Evolutionary conservation across 2,888 invertebrate genomes (phyloP), one percentile per base, ranked within the genome.

Genomic region (Rhorus exstirpatorius): DNA sequence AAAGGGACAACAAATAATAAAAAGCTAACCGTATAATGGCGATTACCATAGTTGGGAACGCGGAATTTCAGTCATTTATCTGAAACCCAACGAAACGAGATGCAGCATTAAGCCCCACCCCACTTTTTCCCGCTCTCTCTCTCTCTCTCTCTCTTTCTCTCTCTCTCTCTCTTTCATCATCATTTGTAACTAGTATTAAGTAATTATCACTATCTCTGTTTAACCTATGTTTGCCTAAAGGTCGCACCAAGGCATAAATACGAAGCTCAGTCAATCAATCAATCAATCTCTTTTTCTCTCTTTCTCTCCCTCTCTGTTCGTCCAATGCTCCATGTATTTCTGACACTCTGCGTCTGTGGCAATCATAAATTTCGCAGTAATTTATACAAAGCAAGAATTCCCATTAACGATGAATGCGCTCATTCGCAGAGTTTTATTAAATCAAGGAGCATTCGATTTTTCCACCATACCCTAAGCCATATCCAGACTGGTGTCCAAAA

Each of bases 301-400:
- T 51, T 41, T 67, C 51, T 53, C 41, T 26, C 49, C 74, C 58
- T 71, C 46, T 31, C 58, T 46, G 38, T 55, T 55, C 49, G 63
- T 75, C 19, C 65, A 68, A 53, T 49, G 63, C 63, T 63, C 41
- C 65, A 35, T 19, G 51, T 55, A 19, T 14, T 58, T 31, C 70
- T 71, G 78, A 63, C 75, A 46, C 53, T 49, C 8, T 49, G 17
- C 44, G 53, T 71, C 63, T 49, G 44, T 67, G 79, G 85, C 78
- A 83, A 87, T 87, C 86, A 89, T 89, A 89, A 90, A 89, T 90
- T 88, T 71, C 61, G 67, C 12, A 35, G 83, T 85, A 88, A 90
- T 90, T 90, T 89, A 90, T 88, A 88, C 88, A 88, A 90, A 90
- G 90, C 90, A 88, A 86, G 79, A 79, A 85, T 86, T 84, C 83